Evolutionary conservation across 2,888 invertebrate species (phyloP).

Genomic region (Heliconius hortense): DNA sequence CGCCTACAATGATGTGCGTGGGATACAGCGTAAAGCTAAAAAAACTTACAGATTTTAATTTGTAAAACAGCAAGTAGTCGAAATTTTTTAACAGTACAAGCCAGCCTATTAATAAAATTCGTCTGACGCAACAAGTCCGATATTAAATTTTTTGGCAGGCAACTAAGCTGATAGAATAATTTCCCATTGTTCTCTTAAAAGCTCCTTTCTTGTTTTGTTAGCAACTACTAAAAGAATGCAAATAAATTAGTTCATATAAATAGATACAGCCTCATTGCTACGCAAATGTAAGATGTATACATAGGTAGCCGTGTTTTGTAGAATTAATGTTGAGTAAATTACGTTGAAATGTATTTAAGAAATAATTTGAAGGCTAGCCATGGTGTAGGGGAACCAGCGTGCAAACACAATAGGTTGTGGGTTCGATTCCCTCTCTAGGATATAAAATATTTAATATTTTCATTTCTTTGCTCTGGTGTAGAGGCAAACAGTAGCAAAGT

Average conservation of each 20-base stretch:
- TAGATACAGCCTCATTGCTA: slow-evolving; percentile 30
- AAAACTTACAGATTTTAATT: neutral
- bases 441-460: too few relatives aligned
- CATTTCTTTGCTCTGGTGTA: too few relatives aligned
- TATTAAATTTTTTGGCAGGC: slow-evolving; percentile 44
- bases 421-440: too few relatives aligned
- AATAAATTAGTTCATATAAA: slow-evolving; percentile 36
- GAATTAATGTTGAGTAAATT: neutral
- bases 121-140: slow-evolving; percentile 42
- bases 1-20: too few relatives aligned
- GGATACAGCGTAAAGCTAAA: too few relatives aligned
- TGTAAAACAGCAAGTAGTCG: neutral
- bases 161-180: slow-evolving; percentile 41
- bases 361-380: neutral
- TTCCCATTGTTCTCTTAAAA: slow-evolving; percentile 36
- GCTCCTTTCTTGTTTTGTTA: slow-evolving; percentile 28
- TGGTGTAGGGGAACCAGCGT: too few relatives aligned
- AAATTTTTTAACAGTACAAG: slow-evolving; percentile 9
- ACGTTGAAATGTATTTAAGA: neutral
- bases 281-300: slow-evolving; percentile 15
- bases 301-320: neutral
- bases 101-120: slow-evolving; percentile 21
- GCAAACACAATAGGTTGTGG: too few relatives aligned
- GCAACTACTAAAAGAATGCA: slow-evolving; percentile 32
- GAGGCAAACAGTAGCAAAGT: too few relatives aligned